A percentile compares a stretch with the other conserved stretches of the same genome.
Conservation (phyloP, 2,113 vertebrate genomes). For the Rhadina sibilatrix region DNA sequence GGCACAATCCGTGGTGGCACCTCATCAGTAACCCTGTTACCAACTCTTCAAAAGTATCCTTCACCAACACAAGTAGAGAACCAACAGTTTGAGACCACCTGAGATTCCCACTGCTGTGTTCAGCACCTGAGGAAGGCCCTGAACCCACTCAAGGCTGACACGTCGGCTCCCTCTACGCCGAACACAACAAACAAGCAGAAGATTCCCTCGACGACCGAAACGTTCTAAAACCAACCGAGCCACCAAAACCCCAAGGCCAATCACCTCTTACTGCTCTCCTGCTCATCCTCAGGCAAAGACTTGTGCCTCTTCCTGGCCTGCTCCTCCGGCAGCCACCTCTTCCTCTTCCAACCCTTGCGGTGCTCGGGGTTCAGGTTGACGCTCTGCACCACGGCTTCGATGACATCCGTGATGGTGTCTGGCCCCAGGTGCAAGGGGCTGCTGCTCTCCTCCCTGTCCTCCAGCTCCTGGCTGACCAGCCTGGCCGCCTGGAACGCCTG, state of each 20-base stretch:
- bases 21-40: background rate
- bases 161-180: background rate
- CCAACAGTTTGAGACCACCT: background rate
- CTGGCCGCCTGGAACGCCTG: conserved; percentile 67
- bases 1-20: background rate
- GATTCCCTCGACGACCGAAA: background rate
- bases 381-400: conserved; percentile 83
- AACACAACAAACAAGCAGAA: background rate
- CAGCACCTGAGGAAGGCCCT: background rate
- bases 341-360: conserved; percentile 86
- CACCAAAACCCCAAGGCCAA: background rate
- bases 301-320: conserved; percentile 70
- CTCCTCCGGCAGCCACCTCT: conserved; percentile 74
- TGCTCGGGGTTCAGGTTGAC: conserved; percentile 74
- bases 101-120: background rate
- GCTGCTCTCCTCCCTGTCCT: conserved; percentile 26
- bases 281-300: conserved; percentile 64
- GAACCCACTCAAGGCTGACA: no score
- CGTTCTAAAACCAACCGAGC: accelerated
- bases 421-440: conserved; percentile 49
- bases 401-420: conserved; percentile 78
- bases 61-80: background rate
- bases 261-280: conserved; percentile 74
- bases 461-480: conserved; percentile 55
- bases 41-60: background rate